Percentiles rank a stretch among this genome's conserved stretches.
Conservation (phyloP, 2,797 vertebrate species). For the Oreochromis grahami region DNA sequence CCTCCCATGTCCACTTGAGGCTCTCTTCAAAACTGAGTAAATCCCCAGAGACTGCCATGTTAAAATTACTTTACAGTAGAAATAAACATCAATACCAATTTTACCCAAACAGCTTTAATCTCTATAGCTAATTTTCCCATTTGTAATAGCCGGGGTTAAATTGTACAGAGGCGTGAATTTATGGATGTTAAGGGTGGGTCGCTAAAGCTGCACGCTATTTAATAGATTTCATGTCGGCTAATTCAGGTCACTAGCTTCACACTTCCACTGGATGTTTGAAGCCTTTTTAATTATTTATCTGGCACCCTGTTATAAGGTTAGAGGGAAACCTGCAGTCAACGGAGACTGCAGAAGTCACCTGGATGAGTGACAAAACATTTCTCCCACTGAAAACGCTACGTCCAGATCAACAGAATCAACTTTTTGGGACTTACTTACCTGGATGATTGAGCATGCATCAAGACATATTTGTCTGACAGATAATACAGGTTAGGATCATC, state of each 20-base stretch:
- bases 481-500: neutral
- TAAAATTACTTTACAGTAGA: neutral
- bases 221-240: neutral
- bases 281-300: neutral
- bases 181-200: too few relatives aligned
- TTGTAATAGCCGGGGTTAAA: neutral
- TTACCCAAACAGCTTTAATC: neutral
- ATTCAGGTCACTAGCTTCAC: neutral
- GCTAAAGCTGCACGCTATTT: neutral
- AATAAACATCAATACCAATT: neutral
- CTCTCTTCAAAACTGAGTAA: neutral
- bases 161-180: neutral
- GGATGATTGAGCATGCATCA: neutral
- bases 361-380: neutral
- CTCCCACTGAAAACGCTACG: neutral
- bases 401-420: neutral
- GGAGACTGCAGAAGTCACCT: neutral
- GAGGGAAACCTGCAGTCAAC: neutral
- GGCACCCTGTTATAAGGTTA: neutral
- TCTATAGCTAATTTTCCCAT: neutral
- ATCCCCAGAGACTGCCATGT: neutral
- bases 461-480: neutral
- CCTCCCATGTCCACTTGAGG: neutral
- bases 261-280: neutral
- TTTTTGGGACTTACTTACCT: neutral